Evolutionary conservation across 2,113 vertebrate genomes (phyloP), one percentile per base, ranked within the genome.

Genomic region (Tachycineta bicolor): DNA sequence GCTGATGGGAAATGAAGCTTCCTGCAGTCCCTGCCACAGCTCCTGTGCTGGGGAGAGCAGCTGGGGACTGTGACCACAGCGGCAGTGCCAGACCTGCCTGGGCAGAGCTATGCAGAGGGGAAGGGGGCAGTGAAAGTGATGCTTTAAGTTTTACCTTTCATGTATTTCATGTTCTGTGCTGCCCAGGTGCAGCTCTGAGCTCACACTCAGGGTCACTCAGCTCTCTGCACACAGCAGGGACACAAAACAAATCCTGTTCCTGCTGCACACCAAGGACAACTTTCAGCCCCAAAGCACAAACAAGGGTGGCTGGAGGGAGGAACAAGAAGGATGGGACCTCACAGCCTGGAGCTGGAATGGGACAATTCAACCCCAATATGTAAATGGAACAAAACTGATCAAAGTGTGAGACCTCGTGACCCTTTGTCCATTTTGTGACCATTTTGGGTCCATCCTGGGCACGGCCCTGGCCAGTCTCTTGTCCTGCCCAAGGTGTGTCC

Each of bases 21-120:
- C 59, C 22, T 44, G 52, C 34, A 25, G 44, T 3, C 22, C 28
- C 21, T 82, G 70, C 10, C 59, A n/a, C 64, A 41, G 49, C 17
- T 69, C 20, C 60, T 22, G 53, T 2, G 20, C 55, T 11, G 20
- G 52, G 55, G 56, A 43, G 29, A 31, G 50, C 11, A 3, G 2
- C 21, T 3, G 18, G 55, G 43, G 8, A 2, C 59, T 29, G 63
- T 2, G 17, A 3, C 3, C 0, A 0, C 49, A 2, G 6, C 46
- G 29, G 21, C 70, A 33, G 24, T 11, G 41, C 47, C 58, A 26
- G 43, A 14, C 2, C 41, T 23, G 33, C 58, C 29, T 4, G 70
- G 9, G 24, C 47, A 26, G 59, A 33, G 33, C 73, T 71, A 50
- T 60, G 60, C 65, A 41, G 41, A 29, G 33, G 2, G 7, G 7